phyloP scores from a whole-genome alignment of 2,113 vertebrate species.

The Grammomys surdaster region DNA sequence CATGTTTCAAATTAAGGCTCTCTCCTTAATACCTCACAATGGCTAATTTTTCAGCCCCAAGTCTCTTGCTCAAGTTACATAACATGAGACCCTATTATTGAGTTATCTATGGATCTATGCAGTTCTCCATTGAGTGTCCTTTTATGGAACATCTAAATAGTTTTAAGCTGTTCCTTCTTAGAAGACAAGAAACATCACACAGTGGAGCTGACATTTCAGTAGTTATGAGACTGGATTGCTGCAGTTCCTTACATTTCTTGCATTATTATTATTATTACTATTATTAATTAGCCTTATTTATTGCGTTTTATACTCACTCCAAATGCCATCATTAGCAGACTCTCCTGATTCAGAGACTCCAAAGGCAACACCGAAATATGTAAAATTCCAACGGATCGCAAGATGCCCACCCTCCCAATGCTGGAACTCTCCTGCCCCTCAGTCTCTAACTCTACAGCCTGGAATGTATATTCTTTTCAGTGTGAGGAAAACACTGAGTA shows the following conservation, averaged over 20 bases:
- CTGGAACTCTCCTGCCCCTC: neutral
- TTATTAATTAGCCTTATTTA: neutral
- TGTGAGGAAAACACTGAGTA: neutral
- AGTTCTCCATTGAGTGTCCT: neutral
- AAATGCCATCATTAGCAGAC: neutral
- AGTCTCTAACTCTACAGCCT: neutral
- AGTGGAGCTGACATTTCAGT: neutral
- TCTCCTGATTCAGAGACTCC: neutral
- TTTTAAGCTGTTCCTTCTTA: neutral
- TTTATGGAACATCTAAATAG: neutral
- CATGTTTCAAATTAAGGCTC: neutral
- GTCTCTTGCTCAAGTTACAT: neutral
- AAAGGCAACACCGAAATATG: neutral
- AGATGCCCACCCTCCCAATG: neutral
- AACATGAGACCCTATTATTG: neutral
- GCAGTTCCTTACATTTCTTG: neutral
- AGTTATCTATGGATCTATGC: neutral
- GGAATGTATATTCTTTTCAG: conserved; percentile 14
- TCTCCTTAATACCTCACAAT: neutral
- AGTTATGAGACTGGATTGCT: neutral
- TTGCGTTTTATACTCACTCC: neutral
- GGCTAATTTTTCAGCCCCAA: conserved; percentile 7
- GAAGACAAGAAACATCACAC: neutral
- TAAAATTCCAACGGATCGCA: neutral
- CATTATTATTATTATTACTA: neutral